phyloP scores from a whole-genome alignment of 2,797 vertebrate species.

The Gymnodraco acuticeps region DNA sequence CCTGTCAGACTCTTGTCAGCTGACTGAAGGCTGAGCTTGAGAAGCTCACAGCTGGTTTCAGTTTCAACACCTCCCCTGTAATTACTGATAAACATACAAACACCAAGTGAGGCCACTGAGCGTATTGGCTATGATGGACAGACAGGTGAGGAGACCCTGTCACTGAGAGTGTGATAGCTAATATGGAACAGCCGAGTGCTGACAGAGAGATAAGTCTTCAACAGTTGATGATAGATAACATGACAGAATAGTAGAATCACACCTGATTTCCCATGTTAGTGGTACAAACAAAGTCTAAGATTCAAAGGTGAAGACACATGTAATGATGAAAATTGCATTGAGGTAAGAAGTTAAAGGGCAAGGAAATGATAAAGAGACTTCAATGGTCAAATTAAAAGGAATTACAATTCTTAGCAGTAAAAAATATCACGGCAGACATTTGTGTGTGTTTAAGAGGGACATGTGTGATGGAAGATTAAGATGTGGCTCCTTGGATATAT shows the following conservation, averaged over 20 bases:
- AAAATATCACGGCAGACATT: not conserved
- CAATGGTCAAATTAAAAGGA: not conserved
- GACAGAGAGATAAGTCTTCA: constrained; percentile 73
- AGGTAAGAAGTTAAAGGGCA: not conserved
- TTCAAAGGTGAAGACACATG: constrained; percentile 9
- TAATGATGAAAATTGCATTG: not conserved
- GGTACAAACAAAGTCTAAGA: constrained; percentile 21
- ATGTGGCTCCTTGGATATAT: constrained; percentile 17
- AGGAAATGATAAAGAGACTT: constrained; percentile 1
- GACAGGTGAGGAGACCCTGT: constrained; percentile 74
- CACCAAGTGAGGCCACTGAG: constrained; percentile 51
- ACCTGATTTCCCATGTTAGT: constrained; percentile 32
- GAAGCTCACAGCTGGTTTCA: constrained; percentile 70
- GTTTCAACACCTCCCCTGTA: constrained; percentile 66
- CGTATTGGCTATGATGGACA: constrained; percentile 61
- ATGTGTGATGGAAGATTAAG: constrained; percentile 15
- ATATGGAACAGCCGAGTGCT: constrained; percentile 60
- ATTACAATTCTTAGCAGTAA: not conserved
- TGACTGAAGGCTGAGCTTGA: constrained; percentile 44
- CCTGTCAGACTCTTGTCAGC: constrained; percentile 45
- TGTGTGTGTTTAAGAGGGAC: not conserved
- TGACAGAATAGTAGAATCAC: constrained; percentile 39
- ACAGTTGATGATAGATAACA: constrained; percentile 59
- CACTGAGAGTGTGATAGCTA: constrained; percentile 53
- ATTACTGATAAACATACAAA: constrained; percentile 74